Evolutionary conservation across 2,888 invertebrate species (phyloP), one percentile per base, ranked within the genome.

Genomic region (Pollenia angustigena): DNA sequence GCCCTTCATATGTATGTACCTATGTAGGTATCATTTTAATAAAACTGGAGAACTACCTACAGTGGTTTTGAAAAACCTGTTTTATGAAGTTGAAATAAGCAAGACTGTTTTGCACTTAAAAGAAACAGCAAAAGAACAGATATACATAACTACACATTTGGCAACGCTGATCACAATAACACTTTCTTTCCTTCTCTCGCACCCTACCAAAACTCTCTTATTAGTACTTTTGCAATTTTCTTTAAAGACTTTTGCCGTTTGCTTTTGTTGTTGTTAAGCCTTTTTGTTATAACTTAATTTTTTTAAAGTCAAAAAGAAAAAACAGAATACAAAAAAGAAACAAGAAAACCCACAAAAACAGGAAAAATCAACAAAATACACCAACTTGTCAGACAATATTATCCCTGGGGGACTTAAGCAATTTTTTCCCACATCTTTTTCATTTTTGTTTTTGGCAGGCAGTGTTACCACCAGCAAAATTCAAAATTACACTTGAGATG

Each of bases 381-480:
- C 46, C 64, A 81, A 81, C 66, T 74, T 81, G 81, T 75, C 82
- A 52, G 82, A 54, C 50, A 75, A 32, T 75, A 74, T 58, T 68
- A 62, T 40, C 58, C 50, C 46, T 44, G 18, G 62, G 76, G 76
- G 48, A 32, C 60, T 46, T 74, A 66, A 64, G 12, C n/a, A 2
- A 60, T 48, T 9, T 60, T 71, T 64, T 14, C 14, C 32, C 48
- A 32, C 50, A 32, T 69, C 8, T 69, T 40, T 32, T 46, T 75
- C 12, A 14, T 44, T 60, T 78, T 54, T 54, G 11, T 62, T 82
- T 71, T 60, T 48, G 32, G 16, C 54, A 72, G 64, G 58, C 48
- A n/a, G n/a, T n/a, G n/a, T n/a, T n/a, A n/a, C n/a, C n/a, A n/a
- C n/a, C n/a, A n/a, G n/a, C n/a, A n/a, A n/a, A n/a, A n/a, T n/a